Evolutionary conservation across 2,797 vertebrate genomes (phyloP).

Genomic region (Limnodromus scolopaceus): DNA sequence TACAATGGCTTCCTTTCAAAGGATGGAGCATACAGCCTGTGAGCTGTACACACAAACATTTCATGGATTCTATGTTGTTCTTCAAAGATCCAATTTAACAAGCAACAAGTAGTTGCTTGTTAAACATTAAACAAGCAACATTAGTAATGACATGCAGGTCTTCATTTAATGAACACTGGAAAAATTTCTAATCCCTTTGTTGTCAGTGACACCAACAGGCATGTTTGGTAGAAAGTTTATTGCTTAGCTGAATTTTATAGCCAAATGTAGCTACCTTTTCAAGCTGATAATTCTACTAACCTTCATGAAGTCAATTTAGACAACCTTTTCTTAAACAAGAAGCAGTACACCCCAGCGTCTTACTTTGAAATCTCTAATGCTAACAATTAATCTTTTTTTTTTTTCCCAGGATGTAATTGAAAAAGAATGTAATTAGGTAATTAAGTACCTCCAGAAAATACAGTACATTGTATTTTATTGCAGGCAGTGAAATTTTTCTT

Average conservation of each 20-base stretch:
- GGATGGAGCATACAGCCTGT: neutral
- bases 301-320: neutral
- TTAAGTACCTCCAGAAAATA: neutral
- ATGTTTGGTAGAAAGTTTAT: neutral
- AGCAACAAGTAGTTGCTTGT: no score
- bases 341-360: neutral
- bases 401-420: neutral
- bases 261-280: neutral
- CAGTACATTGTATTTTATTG: neutral
- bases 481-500: neutral
- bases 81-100: neutral
- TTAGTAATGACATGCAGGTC: neutral
- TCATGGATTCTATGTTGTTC: neutral
- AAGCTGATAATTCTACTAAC: neutral
- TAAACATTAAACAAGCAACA: neutral
- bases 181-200: neutral
- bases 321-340: neutral
- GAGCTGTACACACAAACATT: neutral
- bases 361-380: neutral
- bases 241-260: neutral
- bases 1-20: slow-evolving; percentile 44
- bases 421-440: neutral
- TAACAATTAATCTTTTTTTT: neutral
- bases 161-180: neutral
- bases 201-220: neutral